Conservation (phyloP, 2,888 invertebrate species). For the Parnassius glacialis region DNA sequence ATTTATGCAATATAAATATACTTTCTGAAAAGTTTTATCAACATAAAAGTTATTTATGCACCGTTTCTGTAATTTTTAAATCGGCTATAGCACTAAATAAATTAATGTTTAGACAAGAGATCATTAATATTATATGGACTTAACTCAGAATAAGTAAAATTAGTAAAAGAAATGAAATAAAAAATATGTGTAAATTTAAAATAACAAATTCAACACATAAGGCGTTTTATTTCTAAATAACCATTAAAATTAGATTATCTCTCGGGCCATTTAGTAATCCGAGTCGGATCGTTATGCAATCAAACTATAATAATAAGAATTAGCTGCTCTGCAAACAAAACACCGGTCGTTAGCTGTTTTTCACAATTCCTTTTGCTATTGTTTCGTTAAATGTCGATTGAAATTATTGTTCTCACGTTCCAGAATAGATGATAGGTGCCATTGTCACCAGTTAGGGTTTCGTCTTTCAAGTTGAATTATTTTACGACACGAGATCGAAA, state of each 20-base stretch:
- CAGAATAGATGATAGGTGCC: constrained; percentile 49
- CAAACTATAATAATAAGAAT: constrained; percentile 49
- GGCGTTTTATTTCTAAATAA: constrained; percentile 2
- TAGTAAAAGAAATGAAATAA: too few relatives aligned
- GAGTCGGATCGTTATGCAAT: constrained; percentile 46
- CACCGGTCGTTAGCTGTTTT: constrained; percentile 47
- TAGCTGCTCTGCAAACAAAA: constrained; percentile 57
- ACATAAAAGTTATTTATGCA: too few relatives aligned
- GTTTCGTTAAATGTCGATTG: constrained; percentile 54
- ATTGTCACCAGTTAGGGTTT: constrained; percentile 36
- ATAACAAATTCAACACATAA: background rate
- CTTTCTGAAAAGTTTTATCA: too few relatives aligned
- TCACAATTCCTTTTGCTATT: constrained; percentile 60
- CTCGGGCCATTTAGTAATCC: constrained; percentile 18
- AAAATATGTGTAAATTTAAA: too few relatives aligned
- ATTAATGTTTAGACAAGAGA: too few relatives aligned
- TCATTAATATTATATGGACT: too few relatives aligned
- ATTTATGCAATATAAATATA: too few relatives aligned
- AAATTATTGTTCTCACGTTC: constrained; percentile 66
- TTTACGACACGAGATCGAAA: constrained; percentile 23
- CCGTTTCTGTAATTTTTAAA: too few relatives aligned
- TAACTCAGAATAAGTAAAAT: too few relatives aligned
- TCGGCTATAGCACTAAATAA: too few relatives aligned
- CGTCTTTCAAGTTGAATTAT: constrained; percentile 13
- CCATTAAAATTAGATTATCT: constrained; percentile 17